Percentiles rank a stretch among this genome's conserved stretches.
These are phyloP conservation scores for Caenorhabditis macrosperma DNA, from an alignment of 2,888 invertebrate species.

Conservation along the genomic window DNA sequence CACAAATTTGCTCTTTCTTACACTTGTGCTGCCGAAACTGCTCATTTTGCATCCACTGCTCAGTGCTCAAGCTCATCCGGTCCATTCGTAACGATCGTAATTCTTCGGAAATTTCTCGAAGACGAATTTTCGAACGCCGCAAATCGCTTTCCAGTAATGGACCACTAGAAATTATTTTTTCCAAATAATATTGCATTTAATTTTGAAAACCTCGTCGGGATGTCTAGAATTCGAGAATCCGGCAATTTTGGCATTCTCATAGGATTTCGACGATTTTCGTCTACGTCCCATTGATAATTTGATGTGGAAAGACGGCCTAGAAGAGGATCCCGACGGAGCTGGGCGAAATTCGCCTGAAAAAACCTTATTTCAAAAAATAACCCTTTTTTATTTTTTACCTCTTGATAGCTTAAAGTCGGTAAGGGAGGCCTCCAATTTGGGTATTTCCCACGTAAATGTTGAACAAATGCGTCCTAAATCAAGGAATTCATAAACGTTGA, in stretches of 20 bases:
- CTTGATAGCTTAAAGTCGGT: slow-evolving; percentile 28
- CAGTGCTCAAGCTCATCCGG: slow-evolving; percentile 47
- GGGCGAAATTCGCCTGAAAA: slow-evolving; percentile 21
- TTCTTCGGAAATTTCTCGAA: slow-evolving; percentile 59
- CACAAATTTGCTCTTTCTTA: slow-evolving; percentile 23
- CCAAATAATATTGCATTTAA: not conserved
- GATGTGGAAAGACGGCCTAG: slow-evolving; percentile 35
- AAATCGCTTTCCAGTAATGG: slow-evolving; percentile 58
- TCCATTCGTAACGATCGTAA: slow-evolving; percentile 42
- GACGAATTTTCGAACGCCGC: slow-evolving; percentile 43
- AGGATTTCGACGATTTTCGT: not conserved
- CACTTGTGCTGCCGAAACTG: slow-evolving; percentile 27
- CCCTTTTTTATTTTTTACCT: too few relatives aligned
- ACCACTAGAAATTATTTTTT: slow-evolving; percentile 27
- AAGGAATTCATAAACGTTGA: not conserved
- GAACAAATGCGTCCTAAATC: slow-evolving; percentile 62
- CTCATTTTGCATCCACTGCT: slow-evolving; percentile 43
- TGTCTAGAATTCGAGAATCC: not conserved
- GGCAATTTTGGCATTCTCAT: not conserved
- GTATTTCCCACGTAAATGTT: slow-evolving; percentile 67
- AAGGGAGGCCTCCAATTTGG: slow-evolving; percentile 64
- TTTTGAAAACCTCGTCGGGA: slow-evolving; percentile 35
- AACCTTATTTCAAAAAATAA: too few relatives aligned
- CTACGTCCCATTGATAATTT: slow-evolving; percentile 51
- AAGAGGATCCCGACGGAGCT: slow-evolving; percentile 4